Conservation (phyloP, 2,797 vertebrate species). For the Pelochelys cantorii region DNA sequence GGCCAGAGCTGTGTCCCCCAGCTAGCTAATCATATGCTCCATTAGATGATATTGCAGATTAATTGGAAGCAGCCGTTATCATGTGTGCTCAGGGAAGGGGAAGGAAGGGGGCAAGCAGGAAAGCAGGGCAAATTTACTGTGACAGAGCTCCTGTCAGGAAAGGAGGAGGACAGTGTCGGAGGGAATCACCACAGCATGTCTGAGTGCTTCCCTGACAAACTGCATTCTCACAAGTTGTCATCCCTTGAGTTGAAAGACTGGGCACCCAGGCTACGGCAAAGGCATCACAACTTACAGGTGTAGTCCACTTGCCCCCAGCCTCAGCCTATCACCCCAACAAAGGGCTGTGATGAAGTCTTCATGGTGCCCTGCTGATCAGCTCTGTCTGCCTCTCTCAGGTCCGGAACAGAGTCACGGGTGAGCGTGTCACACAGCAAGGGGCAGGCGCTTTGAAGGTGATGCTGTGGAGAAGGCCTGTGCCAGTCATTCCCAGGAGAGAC, state of each 20-base stretch:
- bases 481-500: neutral
- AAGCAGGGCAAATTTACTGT: neutral
- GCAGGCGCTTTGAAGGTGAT: neutral
- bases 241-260: neutral
- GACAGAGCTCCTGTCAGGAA: neutral
- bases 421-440: neutral
- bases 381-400: neutral
- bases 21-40: neutral
- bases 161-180: neutral
- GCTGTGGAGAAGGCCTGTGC: neutral
- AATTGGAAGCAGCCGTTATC: neutral
- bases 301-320: neutral
- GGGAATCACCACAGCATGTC: neutral
- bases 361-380: neutral
- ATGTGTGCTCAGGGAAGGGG: neutral
- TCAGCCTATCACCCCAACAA: neutral
- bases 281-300: accelerated
- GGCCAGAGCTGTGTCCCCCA: neutral
- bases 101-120: neutral
- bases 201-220: neutral
- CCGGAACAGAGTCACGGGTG: neutral
- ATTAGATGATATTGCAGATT: neutral
- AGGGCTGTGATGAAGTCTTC: neutral
- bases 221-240: neutral
- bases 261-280: accelerated